Conservation (phyloP, 2,113 vertebrate species). For the Forbesichthys agassizii region DNA sequence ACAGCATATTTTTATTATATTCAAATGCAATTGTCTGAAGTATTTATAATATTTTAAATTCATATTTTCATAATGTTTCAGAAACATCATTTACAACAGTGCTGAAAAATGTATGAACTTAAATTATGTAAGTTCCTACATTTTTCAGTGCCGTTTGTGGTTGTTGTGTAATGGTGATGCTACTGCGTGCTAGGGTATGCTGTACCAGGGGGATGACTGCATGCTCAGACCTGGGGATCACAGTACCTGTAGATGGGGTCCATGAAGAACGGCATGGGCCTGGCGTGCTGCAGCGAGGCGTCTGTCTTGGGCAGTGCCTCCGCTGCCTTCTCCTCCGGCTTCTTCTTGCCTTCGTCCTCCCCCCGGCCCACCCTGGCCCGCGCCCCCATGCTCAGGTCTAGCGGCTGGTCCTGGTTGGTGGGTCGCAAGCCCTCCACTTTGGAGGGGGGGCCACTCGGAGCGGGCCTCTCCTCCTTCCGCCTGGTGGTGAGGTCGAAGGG, state of each 20-base stretch:
- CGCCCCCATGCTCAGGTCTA: conserved; percentile 91
- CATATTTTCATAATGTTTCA: neutral
- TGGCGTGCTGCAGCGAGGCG: conserved; percentile 91
- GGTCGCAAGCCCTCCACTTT: conserved; percentile 78
- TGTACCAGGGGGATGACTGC: neutral
- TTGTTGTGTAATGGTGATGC: no score
- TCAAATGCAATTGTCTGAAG: no score
- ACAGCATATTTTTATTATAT: no score
- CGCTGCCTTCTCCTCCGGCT: conserved; percentile 83
- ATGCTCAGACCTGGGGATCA: conserved; percentile 56
- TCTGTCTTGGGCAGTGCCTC: conserved; percentile 82
- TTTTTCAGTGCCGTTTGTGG: no score
- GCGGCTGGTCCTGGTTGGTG: conserved; percentile 89
- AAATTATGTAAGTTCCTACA: neutral
- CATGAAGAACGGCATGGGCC: conserved; percentile 98
- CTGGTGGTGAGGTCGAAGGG: conserved; percentile 98
- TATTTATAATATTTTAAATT: neutral
- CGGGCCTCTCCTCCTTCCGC: conserved; percentile 88
- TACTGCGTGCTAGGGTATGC: neutral
- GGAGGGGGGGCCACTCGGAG: conserved; percentile 73
- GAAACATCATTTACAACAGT: neutral
- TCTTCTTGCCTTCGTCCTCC: conserved; percentile 82
- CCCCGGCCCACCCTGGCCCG: conserved; percentile 78
- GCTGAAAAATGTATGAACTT: no score
- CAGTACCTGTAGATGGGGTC: conserved; percentile 99